phyloP scores from a whole-genome alignment of 1,140 invertebrate genomes.

The Hydropsyche tenuis region DNA sequence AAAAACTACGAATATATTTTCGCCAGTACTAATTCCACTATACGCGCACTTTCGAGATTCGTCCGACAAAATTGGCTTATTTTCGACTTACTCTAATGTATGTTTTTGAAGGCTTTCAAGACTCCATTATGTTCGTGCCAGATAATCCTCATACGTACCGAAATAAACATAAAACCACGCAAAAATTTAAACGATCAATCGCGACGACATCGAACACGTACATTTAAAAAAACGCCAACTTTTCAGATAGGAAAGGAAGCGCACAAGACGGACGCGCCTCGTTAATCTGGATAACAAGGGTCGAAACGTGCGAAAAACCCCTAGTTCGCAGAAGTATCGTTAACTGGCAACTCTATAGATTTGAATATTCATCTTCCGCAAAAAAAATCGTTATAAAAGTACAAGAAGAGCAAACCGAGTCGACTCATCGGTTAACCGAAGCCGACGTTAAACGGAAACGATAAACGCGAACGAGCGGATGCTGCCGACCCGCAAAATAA shows the following conservation, averaged over 20 bases:
- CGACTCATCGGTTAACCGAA: constrained; percentile 16
- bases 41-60: not conserved
- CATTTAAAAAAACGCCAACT: no score
- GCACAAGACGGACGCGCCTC: not conserved
- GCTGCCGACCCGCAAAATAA: not conserved
- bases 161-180: not conserved
- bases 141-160: not conserved
- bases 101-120: not conserved
- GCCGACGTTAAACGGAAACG: constrained; percentile 5
- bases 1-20: no score
- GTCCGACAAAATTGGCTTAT: not conserved
- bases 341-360: not conserved
- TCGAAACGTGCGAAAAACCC: constrained; percentile 2
- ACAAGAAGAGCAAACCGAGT: not conserved
- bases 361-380: no score
- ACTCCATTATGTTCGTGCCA: constrained; percentile 9
- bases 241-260: not conserved
- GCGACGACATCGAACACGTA: no score
- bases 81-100: constrained; percentile 13
- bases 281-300: constrained; percentile 33
- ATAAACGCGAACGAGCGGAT: constrained; percentile 1
- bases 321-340: not conserved
- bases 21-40: not conserved
- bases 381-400: no score
- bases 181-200: no score